phyloP scores from a whole-genome alignment of 2,888 invertebrate genomes.

The Ophion obscuratus region DNA sequence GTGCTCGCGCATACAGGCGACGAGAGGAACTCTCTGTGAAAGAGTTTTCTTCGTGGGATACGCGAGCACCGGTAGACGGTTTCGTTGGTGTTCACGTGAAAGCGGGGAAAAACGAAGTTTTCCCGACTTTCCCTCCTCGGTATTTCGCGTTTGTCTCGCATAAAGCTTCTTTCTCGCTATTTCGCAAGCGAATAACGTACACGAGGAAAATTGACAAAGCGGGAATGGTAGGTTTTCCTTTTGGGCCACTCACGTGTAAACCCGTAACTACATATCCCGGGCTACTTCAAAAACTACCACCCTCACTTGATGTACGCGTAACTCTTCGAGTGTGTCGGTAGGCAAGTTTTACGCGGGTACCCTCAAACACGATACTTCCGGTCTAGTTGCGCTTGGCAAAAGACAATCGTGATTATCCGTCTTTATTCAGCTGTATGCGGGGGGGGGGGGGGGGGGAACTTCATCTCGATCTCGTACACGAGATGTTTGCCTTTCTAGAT shows the following conservation, averaged over 20 bases:
- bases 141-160: conserved; percentile 21
- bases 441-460: background rate
- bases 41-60: conserved; percentile 49
- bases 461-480: conserved; percentile 18
- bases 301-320: background rate
- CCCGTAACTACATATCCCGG: background rate
- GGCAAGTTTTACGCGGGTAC: conserved; percentile 38
- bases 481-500: background rate
- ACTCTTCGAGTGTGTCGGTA: conserved; percentile 8
- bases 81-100: conserved; percentile 56
- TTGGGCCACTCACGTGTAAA: conserved; percentile 14
- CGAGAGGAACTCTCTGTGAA: conserved; percentile 11
- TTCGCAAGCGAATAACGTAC: conserved; percentile 31
- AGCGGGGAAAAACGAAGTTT: conserved; percentile 55
- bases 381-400: background rate
- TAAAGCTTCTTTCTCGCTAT: conserved; percentile 7
- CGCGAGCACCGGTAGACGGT: conserved; percentile 16
- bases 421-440: conserved; percentile 27
- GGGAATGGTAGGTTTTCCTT: conserved; percentile 21
- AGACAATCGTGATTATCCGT: conserved; percentile 39
- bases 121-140: conserved; percentile 16
- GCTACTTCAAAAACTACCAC: conserved; percentile 22
- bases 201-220: conserved; percentile 61
- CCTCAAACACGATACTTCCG: conserved; percentile 9
- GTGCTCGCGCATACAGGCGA: conserved; percentile 26